A percentile compares a stretch with the other conserved stretches of the same genome.
Conservation (phyloP, 2,888 invertebrate species). For the Cylloceria caligata region DNA sequence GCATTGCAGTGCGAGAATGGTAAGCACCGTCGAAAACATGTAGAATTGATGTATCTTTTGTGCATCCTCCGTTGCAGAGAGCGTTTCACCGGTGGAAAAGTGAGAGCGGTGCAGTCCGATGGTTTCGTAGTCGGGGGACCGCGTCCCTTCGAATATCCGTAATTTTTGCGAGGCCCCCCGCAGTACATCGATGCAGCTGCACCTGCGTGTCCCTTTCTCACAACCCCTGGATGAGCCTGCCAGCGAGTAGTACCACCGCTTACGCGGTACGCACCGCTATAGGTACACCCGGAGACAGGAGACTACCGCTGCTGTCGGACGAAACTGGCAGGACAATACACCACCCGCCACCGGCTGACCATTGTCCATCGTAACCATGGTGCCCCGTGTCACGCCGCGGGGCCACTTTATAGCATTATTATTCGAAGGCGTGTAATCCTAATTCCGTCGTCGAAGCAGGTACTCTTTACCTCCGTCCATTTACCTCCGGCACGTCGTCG, state of each 20-base stretch:
- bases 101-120: background rate
- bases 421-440: constrained; percentile 78
- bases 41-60: background rate
- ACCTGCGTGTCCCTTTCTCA: constrained; percentile 59
- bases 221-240: constrained; percentile 27
- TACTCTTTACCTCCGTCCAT: constrained; percentile 57
- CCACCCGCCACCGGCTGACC: constrained; percentile 79
- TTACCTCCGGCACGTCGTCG: constrained; percentile 1
- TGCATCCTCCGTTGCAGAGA: background rate
- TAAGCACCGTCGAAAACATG: background rate
- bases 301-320: constrained; percentile 67
- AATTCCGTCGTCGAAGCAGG: constrained; percentile 73
- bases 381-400: constrained; percentile 72
- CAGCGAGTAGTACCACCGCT: constrained; percentile 6
- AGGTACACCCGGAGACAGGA: constrained; percentile 41
- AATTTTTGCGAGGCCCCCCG: constrained; percentile 41
- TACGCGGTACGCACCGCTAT: background rate
- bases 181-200: constrained; percentile 56
- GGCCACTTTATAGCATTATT: constrained; percentile 75
- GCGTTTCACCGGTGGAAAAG: background rate
- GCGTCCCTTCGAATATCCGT: background rate
- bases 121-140: background rate
- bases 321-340: constrained; percentile 78
- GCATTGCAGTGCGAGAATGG: too few relatives aligned
- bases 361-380: constrained; percentile 75